phyloP scores from a whole-genome alignment of 1,140 invertebrate species.

The Listronotus oregonensis region DNA sequence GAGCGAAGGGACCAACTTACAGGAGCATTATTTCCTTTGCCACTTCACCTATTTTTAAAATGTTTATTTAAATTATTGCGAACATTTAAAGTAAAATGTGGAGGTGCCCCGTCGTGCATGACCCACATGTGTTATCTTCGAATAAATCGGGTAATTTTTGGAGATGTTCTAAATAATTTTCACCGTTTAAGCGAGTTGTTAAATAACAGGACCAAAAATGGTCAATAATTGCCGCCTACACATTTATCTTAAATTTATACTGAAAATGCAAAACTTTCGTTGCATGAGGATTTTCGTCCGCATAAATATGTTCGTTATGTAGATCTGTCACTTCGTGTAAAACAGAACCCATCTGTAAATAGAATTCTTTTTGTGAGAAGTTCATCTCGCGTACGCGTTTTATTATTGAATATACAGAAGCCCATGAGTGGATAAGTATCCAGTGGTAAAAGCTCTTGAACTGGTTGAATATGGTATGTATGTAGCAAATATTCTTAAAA shows the following conservation, averaged over 20 bases:
- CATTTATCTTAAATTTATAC: conserved; percentile 34
- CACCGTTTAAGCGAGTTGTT: conserved; percentile 23
- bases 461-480: conserved; percentile 19
- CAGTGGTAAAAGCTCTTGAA: conserved; percentile 9
- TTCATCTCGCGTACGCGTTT: conserved; percentile 1
- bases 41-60: conserved; percentile 41
- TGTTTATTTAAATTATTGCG: conserved; percentile 34
- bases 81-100: conserved; percentile 27
- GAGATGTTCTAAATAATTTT: conserved; percentile 26
- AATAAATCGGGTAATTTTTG: conserved; percentile 27
- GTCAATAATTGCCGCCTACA: conserved; percentile 32
- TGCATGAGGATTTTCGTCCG: conserved; percentile 30
- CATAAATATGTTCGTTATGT: conserved; percentile 32
- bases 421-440: conserved; percentile 2
- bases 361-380: conserved; percentile 9
- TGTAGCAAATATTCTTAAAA: conserved; percentile 10
- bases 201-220: conserved; percentile 33
- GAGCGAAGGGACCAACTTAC: conserved; percentile 41
- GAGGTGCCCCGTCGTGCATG: conserved; percentile 22
- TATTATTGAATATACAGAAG: conserved; percentile 16
- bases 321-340: conserved; percentile 51
- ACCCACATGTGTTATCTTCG: conserved; percentile 29
- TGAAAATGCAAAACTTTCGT: conserved; percentile 9
- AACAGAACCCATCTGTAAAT: conserved; percentile 50
- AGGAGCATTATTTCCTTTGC: conserved; percentile 26